Evolutionary conservation across 92 coral and sea anemone species (phyloP).

Genomic region (Isaurus tuberculatus): DNA sequence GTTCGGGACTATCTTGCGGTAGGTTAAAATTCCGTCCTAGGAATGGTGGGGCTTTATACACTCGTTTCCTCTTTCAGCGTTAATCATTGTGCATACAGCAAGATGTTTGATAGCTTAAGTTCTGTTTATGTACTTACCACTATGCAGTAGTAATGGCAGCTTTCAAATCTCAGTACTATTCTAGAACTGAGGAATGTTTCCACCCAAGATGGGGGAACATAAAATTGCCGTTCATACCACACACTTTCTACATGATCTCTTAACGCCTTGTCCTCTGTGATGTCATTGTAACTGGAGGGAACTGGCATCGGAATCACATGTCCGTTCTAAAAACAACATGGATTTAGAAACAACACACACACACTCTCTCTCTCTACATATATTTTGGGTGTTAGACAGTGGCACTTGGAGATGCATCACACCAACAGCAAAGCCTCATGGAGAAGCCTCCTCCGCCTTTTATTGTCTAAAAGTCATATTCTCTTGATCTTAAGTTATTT

Average conservation of each 20-base stretch:
- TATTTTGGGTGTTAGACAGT: too few relatives aligned
- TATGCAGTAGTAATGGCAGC: conserved; percentile 75
- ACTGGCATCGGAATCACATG: conserved; percentile 86
- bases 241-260: conserved; percentile 90
- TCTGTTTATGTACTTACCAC: conserved; percentile 66
- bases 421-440: too few relatives aligned
- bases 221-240: conserved; percentile 85
- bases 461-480: too few relatives aligned
- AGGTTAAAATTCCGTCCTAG: too few relatives aligned
- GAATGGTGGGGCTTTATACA: neutral
- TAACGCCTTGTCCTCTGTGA: conserved; percentile 83
- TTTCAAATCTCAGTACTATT: conserved; percentile 81
- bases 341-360: neutral
- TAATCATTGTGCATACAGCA: too few relatives aligned
- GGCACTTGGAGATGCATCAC: too few relatives aligned
- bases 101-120: too few relatives aligned
- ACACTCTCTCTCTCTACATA: too few relatives aligned
- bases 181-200: conserved; percentile 13
- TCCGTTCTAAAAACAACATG: conserved; percentile 62
- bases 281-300: conserved; percentile 92
- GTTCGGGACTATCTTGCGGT: too few relatives aligned
- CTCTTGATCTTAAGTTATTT: too few relatives aligned
- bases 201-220: conserved; percentile 76
- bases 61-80: neutral
- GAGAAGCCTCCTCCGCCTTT: too few relatives aligned